Base-by-base conservation (phyloP, 2,797 vertebrate species). In the Arremon aurantiirostris region DNA sequence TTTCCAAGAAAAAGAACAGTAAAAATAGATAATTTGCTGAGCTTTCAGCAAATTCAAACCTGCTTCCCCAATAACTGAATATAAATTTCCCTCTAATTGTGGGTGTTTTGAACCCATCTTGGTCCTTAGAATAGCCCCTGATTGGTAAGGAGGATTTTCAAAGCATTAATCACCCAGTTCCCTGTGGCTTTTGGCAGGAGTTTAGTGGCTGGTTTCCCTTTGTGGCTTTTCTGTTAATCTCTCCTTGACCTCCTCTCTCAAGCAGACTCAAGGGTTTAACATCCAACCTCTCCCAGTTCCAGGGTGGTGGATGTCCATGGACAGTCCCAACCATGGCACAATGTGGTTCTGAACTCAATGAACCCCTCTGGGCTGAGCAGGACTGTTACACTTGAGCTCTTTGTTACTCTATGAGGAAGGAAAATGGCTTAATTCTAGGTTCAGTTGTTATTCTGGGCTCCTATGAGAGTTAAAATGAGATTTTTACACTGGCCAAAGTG, bases 121-220 rank as follows among this genome's bases (percentile, higher is more conserved):
- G 6, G 75, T 63, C 68, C 28, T 70, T 53, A 86, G 81, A 93
- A 80, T 89, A 68, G 71, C 28, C 47, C 6, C 47, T 68, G 71
- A 89, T 75, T 80, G 90, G 52, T 87, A 75, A 88, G 63, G 37
- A 92, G 64, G 60, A 89, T 94, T 95, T 95, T 77, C 64, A 89
- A 63, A 82, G 46, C 28, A 20, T 47, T 70, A 70, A 84, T 90
- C 71, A 76, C 52, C 27, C 41, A 24, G 46, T 27, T 95, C 28
- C 41, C 56, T 34, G 28, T 50, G 90, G 44, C 39, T 94, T 94
- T 77, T 79, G 46, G 68, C 78, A 60, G 68, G 52, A 80, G 60
- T 85, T 92, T 17, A 77, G 66, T 30, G 14, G 52, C 73, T 90
- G 72, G 75, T 86, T 94, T 88, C 76, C 34, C 44, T 73, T 92